Evolutionary conservation across 2,888 invertebrate species (phyloP).

Genomic region (Pheosia tremula): DNA sequence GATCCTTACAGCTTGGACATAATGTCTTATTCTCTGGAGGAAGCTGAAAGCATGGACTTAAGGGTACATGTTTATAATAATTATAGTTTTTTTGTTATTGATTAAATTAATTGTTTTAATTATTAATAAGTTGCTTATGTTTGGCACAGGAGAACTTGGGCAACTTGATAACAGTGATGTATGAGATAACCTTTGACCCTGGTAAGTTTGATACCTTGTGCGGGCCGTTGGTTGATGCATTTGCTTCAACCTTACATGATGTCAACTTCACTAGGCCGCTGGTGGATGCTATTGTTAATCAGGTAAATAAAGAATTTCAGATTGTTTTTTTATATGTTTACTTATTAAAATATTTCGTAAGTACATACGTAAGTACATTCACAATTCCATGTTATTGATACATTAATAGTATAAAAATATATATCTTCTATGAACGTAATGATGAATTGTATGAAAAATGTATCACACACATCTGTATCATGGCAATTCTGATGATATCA

Average conservation of each 20-base stretch:
- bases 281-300: slow-evolving; percentile 88
- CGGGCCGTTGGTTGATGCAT: slow-evolving; percentile 87
- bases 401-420: too few species aligned
- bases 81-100: background rate
- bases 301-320: slow-evolving; percentile 72
- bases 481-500: too few species aligned
- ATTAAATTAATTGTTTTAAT: slow-evolving; percentile 8
- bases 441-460: too few species aligned
- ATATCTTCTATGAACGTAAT: too few species aligned
- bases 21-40: slow-evolving; percentile 73
- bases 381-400: too few species aligned
- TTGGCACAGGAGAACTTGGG: slow-evolving; percentile 74
- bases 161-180: slow-evolving; percentile 88
- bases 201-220: slow-evolving; percentile 90
- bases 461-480: too few species aligned
- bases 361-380: too few species aligned
- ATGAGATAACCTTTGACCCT: slow-evolving; percentile 90
- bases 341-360: too few species aligned
- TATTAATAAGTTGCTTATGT: slow-evolving; percentile 12
- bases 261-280: slow-evolving; percentile 85
- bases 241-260: slow-evolving; percentile 87
- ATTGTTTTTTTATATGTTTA: too few species aligned
- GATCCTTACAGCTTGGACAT: slow-evolving; percentile 72
- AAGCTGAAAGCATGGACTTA: slow-evolving; percentile 72
- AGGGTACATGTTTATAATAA: slow-evolving; percentile 51